These are phyloP conservation scores for Euclidia mi DNA, from an alignment of 2,888 invertebrate genomes.

Conservation along the genomic window DNA sequence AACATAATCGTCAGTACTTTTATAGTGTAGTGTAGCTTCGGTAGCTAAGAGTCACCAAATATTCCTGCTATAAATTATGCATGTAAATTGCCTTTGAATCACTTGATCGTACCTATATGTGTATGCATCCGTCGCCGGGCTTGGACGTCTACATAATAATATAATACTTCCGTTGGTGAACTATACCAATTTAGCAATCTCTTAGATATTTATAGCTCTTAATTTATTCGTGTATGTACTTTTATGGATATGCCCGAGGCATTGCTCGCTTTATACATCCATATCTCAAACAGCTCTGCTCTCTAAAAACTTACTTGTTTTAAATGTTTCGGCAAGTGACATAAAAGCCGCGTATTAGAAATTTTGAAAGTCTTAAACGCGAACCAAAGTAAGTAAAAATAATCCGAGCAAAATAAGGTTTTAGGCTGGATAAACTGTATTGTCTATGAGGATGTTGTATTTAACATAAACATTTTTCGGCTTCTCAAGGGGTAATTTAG, in stretches of 20 bases:
- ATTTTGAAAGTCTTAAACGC: too few species aligned
- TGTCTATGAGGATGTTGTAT: too few species aligned
- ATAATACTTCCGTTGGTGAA: slow-evolving; percentile 42
- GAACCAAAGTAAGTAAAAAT: too few species aligned
- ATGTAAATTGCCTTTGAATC: slow-evolving; percentile 38
- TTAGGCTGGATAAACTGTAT: too few species aligned
- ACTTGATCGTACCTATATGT: slow-evolving; percentile 17
- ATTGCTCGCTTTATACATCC: neutral
- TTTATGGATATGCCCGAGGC: neutral
- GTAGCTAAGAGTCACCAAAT: slow-evolving; percentile 24
- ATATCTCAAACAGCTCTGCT: neutral
- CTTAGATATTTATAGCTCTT: slow-evolving; percentile 15
- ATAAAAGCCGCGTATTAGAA: too few species aligned
- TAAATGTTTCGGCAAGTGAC: neutral
- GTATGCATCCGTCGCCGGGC: slow-evolving; percentile 36
- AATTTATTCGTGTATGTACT: slow-evolving; percentile 8
- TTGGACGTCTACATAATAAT: slow-evolving; percentile 37
- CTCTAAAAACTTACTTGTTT: neutral
- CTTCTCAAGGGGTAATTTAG: too few species aligned
- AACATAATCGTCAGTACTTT: too few species aligned
- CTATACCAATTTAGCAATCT: slow-evolving; percentile 42
- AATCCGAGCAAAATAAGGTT: too few species aligned
- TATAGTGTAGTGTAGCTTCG: neutral
- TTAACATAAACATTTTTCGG: too few species aligned
- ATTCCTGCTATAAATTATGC: slow-evolving; percentile 41